phyloP scores from a whole-genome alignment of 2,888 invertebrate species.

The Lissocephala sabroskyi region DNA sequence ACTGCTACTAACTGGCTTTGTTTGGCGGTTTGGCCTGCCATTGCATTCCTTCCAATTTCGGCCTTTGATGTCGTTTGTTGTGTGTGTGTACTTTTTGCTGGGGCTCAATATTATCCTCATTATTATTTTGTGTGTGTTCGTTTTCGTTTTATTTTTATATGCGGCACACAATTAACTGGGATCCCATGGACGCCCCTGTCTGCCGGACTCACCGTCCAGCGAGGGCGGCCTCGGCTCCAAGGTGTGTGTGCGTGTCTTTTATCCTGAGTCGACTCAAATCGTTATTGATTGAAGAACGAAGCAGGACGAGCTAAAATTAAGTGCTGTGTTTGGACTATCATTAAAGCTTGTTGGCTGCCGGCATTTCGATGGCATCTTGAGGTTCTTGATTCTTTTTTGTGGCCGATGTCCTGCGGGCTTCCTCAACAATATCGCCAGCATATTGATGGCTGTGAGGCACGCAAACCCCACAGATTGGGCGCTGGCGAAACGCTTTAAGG shows the following conservation, averaged over 20 bases:
- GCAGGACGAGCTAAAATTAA: slow-evolving; percentile 54
- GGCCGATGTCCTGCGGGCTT: slow-evolving; percentile 57
- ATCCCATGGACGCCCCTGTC: background rate
- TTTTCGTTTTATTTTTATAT: slow-evolving; percentile 35
- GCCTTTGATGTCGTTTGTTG: slow-evolving; percentile 2
- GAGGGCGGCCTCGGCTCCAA: background rate
- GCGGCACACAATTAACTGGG: slow-evolving; percentile 42
- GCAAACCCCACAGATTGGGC: too few species aligned
- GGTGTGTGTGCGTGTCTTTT: slow-evolving; percentile 12
- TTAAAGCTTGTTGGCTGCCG: slow-evolving; percentile 34
- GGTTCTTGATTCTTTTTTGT: too few species aligned
- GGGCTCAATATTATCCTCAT: slow-evolving; percentile 50
- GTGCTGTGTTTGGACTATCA: slow-evolving; percentile 59
- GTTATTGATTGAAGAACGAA: slow-evolving; percentile 55
- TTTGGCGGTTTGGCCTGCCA: background rate
- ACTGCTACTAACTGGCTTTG: too few species aligned
- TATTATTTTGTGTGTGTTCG: slow-evolving; percentile 39
- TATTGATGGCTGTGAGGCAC: slow-evolving; percentile 60
- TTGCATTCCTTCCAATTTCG: background rate
- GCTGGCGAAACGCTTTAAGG: too few species aligned
- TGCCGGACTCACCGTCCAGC: background rate
- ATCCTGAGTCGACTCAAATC: slow-evolving; percentile 37
- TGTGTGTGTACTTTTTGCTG: slow-evolving; percentile 10
- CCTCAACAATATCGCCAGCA: slow-evolving; percentile 63
- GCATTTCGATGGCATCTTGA: slow-evolving; percentile 65